Evolutionary conservation across 1,140 invertebrate genomes (phyloP).

Genomic region (Meloidogyne chitwoodi): DNA sequence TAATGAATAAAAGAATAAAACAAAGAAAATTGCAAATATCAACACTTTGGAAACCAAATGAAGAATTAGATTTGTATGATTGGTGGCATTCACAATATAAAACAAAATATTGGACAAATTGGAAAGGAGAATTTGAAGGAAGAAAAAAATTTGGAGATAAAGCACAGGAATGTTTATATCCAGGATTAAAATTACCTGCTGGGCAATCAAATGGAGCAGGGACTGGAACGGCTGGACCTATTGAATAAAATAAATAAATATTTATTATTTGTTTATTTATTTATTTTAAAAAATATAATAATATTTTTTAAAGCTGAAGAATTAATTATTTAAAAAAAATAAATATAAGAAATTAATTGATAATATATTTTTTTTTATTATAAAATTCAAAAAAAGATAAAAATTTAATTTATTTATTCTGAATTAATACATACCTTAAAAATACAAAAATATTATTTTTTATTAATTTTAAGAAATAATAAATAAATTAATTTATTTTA

Average conservation of each 20-base stretch:
- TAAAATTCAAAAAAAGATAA: too few species aligned
- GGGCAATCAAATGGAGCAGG: slow-evolving; percentile 8
- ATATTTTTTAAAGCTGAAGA: too few species aligned
- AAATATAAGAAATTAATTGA: too few species aligned
- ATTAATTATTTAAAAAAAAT: too few species aligned
- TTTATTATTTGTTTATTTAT: neutral
- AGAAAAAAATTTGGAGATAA: slow-evolving; percentile 22
- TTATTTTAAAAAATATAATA: too few species aligned
- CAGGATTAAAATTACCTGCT: slow-evolving; percentile 12
- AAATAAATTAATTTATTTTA: neutral
- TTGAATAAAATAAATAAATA: slow-evolving; percentile 7
- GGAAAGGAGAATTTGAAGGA: slow-evolving; percentile 24
- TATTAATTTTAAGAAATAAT: neutral
- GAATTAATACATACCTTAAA: too few species aligned
- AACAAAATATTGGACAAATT: neutral
- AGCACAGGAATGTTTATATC: slow-evolving; percentile 22
- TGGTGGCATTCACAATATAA: slow-evolving; percentile 14
- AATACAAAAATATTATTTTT: too few species aligned
- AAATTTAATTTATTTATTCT: too few species aligned
- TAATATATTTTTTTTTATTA: too few species aligned
- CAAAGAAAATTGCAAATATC: neutral
- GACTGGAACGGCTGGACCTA: slow-evolving; percentile 13
- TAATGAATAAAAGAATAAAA: slow-evolving; percentile 3
- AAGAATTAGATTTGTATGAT: slow-evolving; percentile 9
- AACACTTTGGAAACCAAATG: neutral